Percentiles rank a stretch among this genome's conserved stretches.
Evolutionary conservation across 2,888 invertebrate genomes (phyloP).

Genomic region (Drosophila longiperda): DNA sequence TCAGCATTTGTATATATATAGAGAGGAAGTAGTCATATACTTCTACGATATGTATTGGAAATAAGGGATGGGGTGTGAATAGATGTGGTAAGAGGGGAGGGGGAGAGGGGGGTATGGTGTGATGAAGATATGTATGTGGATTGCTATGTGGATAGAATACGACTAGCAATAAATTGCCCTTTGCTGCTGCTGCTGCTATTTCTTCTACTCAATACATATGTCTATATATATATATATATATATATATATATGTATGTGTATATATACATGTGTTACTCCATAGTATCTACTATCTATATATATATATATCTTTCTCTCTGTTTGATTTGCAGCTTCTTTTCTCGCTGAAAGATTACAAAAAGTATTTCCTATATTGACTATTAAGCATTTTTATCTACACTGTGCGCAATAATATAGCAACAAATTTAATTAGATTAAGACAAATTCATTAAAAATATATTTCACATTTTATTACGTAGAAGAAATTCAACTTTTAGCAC

Average conservation of each 20-base stretch:
- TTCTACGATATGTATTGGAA: constrained; percentile 6
- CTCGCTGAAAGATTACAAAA: not conserved
- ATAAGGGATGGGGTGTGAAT: not conserved
- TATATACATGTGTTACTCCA: constrained; percentile 9
- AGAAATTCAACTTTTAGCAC: not conserved
- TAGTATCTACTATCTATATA: constrained; percentile 8
- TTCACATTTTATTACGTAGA: not conserved
- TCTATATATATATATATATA: not conserved
- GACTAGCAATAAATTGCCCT: constrained; percentile 49
- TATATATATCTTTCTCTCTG: not conserved
- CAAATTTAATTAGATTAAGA: too few relatives aligned
- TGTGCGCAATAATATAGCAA: not conserved
- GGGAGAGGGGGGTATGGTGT: not conserved
- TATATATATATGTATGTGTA: not conserved
- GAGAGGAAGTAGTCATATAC: constrained; percentile 37
- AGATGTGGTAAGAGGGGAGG: not conserved
- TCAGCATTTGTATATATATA: constrained; percentile 70
- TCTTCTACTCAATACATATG: not conserved
- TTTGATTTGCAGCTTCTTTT: constrained; percentile 1
- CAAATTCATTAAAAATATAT: too few relatives aligned
- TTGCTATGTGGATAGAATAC: constrained; percentile 49
- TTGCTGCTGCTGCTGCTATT: constrained; percentile 3
- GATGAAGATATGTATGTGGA: constrained; percentile 28
- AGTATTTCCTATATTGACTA: constrained; percentile 23
- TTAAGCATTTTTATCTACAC: constrained; percentile 11